Percentiles rank a stretch among this genome's conserved stretches.
These are phyloP conservation scores for Tridacna crocea DNA, from an alignment of 2,888 invertebrate genomes.

Conservation along the genomic window DNA sequence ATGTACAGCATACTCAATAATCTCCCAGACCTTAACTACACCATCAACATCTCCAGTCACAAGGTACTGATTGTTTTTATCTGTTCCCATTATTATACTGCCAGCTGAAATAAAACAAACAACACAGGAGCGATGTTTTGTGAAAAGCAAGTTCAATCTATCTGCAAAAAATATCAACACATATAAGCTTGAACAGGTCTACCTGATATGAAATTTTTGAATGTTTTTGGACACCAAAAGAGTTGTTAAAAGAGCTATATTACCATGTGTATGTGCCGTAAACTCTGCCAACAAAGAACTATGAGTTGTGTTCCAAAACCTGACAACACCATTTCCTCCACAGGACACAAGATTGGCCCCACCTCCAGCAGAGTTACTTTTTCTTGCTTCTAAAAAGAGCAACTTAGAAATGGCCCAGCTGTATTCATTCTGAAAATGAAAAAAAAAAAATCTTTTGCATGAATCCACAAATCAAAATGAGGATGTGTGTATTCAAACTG, in stretches of 20 bases:
- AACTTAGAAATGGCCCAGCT: slow-evolving; percentile 67
- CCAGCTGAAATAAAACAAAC: slow-evolving; percentile 72
- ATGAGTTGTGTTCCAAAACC: slow-evolving; percentile 82
- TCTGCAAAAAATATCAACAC: background rate
- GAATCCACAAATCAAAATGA: no score
- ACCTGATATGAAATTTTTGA: no score
- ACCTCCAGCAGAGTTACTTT: slow-evolving; percentile 69
- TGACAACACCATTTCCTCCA: slow-evolving; percentile 84
- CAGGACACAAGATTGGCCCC: slow-evolving; percentile 83
- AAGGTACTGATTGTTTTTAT: slow-evolving; percentile 79
- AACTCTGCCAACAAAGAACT: slow-evolving; percentile 81
- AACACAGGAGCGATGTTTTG: no score
- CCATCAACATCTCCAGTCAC: slow-evolving; percentile 84
- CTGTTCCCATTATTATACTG: slow-evolving; percentile 83
- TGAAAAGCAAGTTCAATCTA: no score
- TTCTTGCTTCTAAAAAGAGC: slow-evolving; percentile 78
- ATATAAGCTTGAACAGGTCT: background rate
- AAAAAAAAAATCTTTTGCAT: background rate
- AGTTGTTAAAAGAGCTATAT: slow-evolving; percentile 14
- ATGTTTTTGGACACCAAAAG: background rate
- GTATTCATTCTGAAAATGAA: slow-evolving; percentile 78
- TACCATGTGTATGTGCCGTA: slow-evolving; percentile 82
- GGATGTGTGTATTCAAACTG: no score
- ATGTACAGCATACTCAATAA: slow-evolving; percentile 79
- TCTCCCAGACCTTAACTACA: slow-evolving; percentile 83